A percentile compares a stretch with the other conserved stretches of the same genome.
These are phyloP conservation scores for Adrianichthys oophorus DNA, from an alignment of 2,797 vertebrate species.

Conservation along the genomic window DNA sequence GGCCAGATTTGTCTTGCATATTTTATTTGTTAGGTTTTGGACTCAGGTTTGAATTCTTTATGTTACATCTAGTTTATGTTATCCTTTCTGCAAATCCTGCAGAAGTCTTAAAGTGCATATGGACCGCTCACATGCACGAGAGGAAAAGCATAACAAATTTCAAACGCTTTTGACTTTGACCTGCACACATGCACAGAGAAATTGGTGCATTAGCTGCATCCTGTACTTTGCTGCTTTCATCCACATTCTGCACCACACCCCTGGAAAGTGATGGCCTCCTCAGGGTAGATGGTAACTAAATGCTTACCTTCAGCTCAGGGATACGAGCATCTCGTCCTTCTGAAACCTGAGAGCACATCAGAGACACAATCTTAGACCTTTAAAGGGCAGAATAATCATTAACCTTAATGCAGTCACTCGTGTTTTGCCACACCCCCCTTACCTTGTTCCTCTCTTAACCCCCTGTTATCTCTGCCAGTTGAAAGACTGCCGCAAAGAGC, in stretches of 20 bases:
- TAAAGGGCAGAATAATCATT: constrained; percentile 44
- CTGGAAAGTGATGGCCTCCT: constrained; percentile 65
- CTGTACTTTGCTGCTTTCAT: constrained; percentile 61
- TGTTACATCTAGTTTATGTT: neutral
- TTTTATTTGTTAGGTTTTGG: constrained; percentile 1
- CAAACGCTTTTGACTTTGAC: constrained; percentile 1
- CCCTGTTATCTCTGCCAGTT: constrained; percentile 13
- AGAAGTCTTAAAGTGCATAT: neutral
- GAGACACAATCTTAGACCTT: constrained; percentile 47
- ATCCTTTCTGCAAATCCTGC: neutral
- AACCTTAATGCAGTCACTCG: constrained; percentile 19
- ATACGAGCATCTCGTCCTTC: constrained; percentile 57
- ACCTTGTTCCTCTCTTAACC: constrained; percentile 19
- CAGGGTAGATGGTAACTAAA: constrained; percentile 71
- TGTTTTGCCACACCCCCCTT: constrained; percentile 30
- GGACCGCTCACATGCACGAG: neutral
- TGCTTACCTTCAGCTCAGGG: constrained; percentile 48
- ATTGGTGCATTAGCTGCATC: constrained; percentile 21
- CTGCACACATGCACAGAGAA: constrained; percentile 6
- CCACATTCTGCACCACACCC: constrained; percentile 61
- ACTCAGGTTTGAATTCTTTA: neutral
- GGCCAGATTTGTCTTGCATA: neutral
- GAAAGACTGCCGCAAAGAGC: constrained; percentile 47
- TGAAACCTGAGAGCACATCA: constrained; percentile 69
- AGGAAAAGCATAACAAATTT: constrained; percentile 8